A percentile compares a stretch with the other conserved stretches of the same genome.
Evolutionary conservation across 2,797 vertebrate genomes (phyloP).

Genomic region (Menidia menidia): DNA sequence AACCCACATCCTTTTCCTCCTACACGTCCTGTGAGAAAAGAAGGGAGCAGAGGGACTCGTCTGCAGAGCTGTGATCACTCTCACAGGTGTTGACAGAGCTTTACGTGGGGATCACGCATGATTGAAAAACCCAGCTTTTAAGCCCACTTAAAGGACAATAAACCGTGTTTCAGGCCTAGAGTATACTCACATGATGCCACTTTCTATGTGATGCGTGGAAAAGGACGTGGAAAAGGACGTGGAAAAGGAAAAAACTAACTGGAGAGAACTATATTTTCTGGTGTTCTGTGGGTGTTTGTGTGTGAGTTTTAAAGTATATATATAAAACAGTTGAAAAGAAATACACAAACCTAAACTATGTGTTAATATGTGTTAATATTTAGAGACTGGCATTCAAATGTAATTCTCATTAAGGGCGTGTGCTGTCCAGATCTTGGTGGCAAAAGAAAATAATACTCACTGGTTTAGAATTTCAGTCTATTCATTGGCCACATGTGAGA

Average conservation of each 20-base stretch:
- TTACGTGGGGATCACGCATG: conserved; percentile 42
- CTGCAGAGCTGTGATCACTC: conserved; percentile 44
- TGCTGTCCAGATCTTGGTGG: neutral
- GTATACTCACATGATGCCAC: neutral
- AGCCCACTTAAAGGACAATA: conserved; percentile 13
- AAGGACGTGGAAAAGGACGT: too few species aligned
- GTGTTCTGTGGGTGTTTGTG: too few species aligned
- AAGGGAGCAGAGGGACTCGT: conserved; percentile 21
- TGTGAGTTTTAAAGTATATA: neutral
- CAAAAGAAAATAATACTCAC: neutral
- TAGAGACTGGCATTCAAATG: neutral
- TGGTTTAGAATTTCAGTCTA: neutral
- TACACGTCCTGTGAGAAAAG: conserved; percentile 48
- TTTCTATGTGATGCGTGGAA: too few species aligned
- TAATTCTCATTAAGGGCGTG: neutral
- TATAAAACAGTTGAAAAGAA: neutral
- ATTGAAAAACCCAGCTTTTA: conserved; percentile 33
- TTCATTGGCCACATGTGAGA: neutral
- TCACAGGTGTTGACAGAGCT: conserved; percentile 59
- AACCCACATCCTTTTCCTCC: conserved; percentile 67
- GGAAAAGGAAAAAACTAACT: too few species aligned
- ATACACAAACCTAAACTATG: neutral
- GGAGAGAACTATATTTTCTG: too few species aligned
- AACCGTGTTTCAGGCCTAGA: neutral
- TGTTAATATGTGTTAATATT: neutral